Base-by-base conservation (phyloP, 2,888 invertebrate species). In the Platerodrilus igneus region DNA sequence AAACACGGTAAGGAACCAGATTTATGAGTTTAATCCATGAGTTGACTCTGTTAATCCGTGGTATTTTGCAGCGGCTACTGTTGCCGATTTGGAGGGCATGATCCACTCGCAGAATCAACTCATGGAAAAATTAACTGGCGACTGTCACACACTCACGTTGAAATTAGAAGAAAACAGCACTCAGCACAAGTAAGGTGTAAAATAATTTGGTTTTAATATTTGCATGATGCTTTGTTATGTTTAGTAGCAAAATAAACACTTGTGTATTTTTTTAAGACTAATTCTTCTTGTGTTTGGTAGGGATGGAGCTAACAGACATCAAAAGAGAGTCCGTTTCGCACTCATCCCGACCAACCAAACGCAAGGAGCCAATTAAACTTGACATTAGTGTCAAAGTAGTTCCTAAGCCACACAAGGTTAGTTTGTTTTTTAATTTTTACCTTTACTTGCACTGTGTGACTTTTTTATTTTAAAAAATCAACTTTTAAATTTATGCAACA, bases 61-160 rank as follows among this genome's bases (percentile, higher is more conserved):
- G 34, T 50, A 30, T 51, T 66, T 78, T 81, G 73, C 83, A 88
- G 88, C 82, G 78, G 83, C 84, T 75, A 88, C 86, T 68, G 87
- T 89, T 73, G 81, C 82, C 75, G 87, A 86, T 75, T 81, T 90
- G 75, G 89, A 89, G 78, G 79, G 82, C 70, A 83, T 87, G 83
- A 81, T 90, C 75, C 83, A 83, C 74, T 86, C 83, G 74, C 89
- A 90, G 81, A 87, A 86, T 79, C 83, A 83, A 79, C 85, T 88
- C 81, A 86, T 89, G 83, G 87, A 87, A 77, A 88, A 85, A 81
- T 81, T 90, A 73, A 86, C 87, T 67, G 78, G 77, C 67, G 88
- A 90, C 77, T 89, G 89, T 78, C 88, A 86, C 76, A 78, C 78
- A 72, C 81, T 90, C 72, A 89, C 89, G 68, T 78, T 83, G 75